These are phyloP conservation scores for Ptilonorhynchus violaceus DNA, from an alignment of 2,113 vertebrate species.

Conservation along the genomic window DNA sequence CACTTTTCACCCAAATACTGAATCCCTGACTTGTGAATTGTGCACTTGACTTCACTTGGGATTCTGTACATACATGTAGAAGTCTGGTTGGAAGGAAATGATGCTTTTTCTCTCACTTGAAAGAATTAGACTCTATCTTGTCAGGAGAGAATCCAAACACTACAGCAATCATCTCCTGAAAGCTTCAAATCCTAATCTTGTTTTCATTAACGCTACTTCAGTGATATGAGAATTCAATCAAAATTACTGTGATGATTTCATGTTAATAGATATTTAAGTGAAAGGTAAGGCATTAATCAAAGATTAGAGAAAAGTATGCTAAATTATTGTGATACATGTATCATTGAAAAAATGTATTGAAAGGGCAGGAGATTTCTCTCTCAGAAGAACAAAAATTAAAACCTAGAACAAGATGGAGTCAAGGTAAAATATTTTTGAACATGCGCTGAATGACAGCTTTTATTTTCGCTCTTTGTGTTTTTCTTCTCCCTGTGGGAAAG, in stretches of 20 bases:
- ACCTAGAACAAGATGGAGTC: neutral
- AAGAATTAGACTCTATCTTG: neutral
- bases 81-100: neutral
- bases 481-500: neutral
- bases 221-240: neutral
- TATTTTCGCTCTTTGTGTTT: neutral
- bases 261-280: constrained; percentile 8
- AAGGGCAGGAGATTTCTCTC: neutral
- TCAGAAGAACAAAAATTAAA: neutral
- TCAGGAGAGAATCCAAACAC: neutral
- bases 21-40: neutral
- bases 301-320: constrained; percentile 31
- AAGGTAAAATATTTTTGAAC: neutral
- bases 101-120: neutral
- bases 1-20: neutral
- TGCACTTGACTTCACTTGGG: neutral
- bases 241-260: constrained; percentile 18
- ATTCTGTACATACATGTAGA: neutral
- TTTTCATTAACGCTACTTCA: constrained; percentile 11
- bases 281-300: constrained; percentile 31
- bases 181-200: constrained; percentile 19
- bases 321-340: constrained; percentile 51
- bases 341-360: constrained; percentile 10
- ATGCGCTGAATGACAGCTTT: neutral
- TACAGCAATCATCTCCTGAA: constrained; percentile 8